Evolutionary conservation across 2,113 vertebrate species (phyloP).

Genomic region (Empidonax alnorum): DNA sequence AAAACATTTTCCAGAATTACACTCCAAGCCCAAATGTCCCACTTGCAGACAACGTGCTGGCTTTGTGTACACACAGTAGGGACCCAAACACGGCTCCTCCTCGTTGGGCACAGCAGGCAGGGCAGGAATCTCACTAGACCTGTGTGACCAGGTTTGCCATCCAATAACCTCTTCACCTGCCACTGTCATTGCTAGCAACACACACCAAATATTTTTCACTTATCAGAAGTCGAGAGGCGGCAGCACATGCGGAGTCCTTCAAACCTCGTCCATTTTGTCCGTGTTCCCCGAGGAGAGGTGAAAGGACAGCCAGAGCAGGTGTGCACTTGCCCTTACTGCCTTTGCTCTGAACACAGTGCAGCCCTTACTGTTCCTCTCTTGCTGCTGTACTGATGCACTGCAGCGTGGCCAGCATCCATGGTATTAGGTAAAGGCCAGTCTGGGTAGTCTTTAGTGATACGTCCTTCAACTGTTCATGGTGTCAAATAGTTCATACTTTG

Average conservation of each 20-base stretch:
- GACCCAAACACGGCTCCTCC: neutral
- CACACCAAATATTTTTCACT: neutral
- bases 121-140: slow-evolving; percentile 56
- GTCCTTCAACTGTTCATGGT: neutral
- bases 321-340: neutral
- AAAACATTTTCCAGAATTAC: slow-evolving; percentile 20
- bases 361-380: neutral
- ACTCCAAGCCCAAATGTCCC: neutral
- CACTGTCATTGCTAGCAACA: neutral
- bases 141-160: slow-evolving; percentile 39
- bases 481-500: neutral
- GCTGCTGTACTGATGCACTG: neutral
- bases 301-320: neutral
- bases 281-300: neutral
- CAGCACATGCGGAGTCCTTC: neutral
- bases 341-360: neutral
- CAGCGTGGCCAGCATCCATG: neutral
- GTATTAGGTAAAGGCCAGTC: neutral
- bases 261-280: neutral
- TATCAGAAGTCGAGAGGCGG: neutral
- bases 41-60: slow-evolving; percentile 29
- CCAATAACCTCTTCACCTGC: neutral
- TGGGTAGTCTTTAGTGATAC: neutral
- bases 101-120: neutral
- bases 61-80: neutral